Evolutionary conservation across 2,888 invertebrate genomes (phyloP), one percentile per base, ranked within the genome.

Genomic region (Melolontha melolontha): DNA sequence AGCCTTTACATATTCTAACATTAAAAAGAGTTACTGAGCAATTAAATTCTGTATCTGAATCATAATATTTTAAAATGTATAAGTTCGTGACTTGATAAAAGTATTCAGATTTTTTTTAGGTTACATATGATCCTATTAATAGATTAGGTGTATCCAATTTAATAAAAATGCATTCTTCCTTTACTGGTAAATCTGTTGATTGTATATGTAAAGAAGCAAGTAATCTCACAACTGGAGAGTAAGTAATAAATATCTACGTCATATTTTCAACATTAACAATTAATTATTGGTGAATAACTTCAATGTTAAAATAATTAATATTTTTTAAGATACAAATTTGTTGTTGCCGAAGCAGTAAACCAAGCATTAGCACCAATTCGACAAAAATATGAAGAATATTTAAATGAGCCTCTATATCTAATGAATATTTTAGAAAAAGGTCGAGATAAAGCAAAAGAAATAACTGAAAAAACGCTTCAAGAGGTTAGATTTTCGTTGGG

Each of bases 61-160:
- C n/a, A n/a, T n/a, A n/a, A n/a, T n/a, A n/a, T n/a, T n/a, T n/a
- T n/a, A n/a, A n/a, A n/a, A n/a, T n/a, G n/a, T n/a, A n/a, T n/a
- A n/a, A n/a, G n/a, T n/a, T n/a, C n/a, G n/a, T n/a, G n/a, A n/a
- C n/a, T n/a, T n/a, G n/a, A n/a, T n/a, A n/a, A n/a, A n/a, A n/a
- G n/a, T n/a, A n/a, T n/a, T n/a, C n/a, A n/a, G n/a, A n/a, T n/a
- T n/a, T n/a, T 70, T 76, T 75, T 66, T 76, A 87, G 85, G 89
- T 99, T 8, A 91, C 92, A 10, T 98, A 89, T 82, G 92, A 96
- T 73, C 92, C 92, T 0, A 88, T 86, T 64, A 80, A 82, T 5
- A 86, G 98, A 71, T 93, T 95, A 0, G 98, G 96, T 22, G 93
- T 99, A 12, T 87, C 96, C 55, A 98, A 98, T 86, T 86, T 99